Percentiles rank a stretch among this genome's conserved stretches.
Evolutionary conservation across 2,888 invertebrate genomes (phyloP).

Genomic region (Drosophila hamatofila): DNA sequence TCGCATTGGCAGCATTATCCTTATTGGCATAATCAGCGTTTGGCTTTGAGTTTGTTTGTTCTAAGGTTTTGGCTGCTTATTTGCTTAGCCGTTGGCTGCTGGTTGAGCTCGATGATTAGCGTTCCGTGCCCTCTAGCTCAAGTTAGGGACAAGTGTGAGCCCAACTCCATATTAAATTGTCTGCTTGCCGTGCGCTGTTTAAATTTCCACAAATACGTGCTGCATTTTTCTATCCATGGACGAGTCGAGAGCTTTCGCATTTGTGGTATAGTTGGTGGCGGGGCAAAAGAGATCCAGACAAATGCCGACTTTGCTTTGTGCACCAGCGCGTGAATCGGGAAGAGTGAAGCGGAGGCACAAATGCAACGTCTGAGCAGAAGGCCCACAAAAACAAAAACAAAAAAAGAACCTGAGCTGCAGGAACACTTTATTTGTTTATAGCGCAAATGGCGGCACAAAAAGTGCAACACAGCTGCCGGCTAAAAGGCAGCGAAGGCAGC

Average conservation of each 20-base stretch:
- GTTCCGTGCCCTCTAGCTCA: not conserved
- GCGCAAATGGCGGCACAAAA: conserved; percentile 67
- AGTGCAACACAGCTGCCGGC: conserved; percentile 65
- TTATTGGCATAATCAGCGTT: conserved; percentile 64
- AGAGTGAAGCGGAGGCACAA: conserved; percentile 40
- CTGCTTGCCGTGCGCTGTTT: conserved; percentile 41
- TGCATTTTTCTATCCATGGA: conserved; percentile 57
- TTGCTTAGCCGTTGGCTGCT: conserved; percentile 20
- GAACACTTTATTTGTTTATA: conserved; percentile 75
- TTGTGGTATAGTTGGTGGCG: conserved; percentile 51
- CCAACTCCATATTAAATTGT: conserved; percentile 18
- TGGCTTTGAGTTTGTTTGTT: conserved; percentile 26
- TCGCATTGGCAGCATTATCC: conserved; percentile 66
- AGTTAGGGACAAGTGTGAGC: not conserved
- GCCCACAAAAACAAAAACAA: conserved; percentile 22
- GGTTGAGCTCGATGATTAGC: conserved; percentile 6
- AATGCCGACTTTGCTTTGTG: conserved; percentile 82
- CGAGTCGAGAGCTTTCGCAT: conserved; percentile 43
- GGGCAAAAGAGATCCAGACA: conserved; percentile 31
- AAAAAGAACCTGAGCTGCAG: conserved; percentile 22
- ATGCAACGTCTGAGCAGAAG: conserved; percentile 65
- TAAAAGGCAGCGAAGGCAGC: conserved; percentile 37
- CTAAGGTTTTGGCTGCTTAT: conserved; percentile 32
- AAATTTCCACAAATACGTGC: conserved; percentile 50
- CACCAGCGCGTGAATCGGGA: conserved; percentile 76